Conservation (phyloP, 2,113 vertebrate genomes). For the Gambusia affinis region DNA sequence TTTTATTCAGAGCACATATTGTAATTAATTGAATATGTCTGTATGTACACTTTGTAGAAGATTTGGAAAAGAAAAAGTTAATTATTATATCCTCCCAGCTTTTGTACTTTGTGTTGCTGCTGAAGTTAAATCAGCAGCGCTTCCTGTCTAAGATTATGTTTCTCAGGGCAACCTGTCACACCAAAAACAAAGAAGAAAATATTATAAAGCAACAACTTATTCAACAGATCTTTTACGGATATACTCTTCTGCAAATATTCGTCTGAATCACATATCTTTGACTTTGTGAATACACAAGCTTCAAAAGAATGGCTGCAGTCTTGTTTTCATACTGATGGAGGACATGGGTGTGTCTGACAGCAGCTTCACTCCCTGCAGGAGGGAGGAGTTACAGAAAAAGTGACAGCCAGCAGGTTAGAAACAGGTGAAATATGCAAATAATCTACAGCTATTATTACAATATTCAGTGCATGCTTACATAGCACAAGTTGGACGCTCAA, state of each 20-base stretch:
- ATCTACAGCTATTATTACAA: neutral
- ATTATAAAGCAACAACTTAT: too few relatives aligned
- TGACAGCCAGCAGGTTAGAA: neutral
- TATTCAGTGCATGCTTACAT: too few relatives aligned
- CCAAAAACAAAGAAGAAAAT: neutral
- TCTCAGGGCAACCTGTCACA: neutral
- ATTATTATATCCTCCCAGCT: neutral
- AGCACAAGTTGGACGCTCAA: neutral
- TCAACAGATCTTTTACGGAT: neutral
- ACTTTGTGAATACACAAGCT: neutral
- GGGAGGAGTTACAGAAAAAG: neutral
- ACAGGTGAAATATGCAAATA: neutral
- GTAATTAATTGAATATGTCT: neutral
- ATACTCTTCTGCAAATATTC: neutral
- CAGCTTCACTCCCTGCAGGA: neutral
- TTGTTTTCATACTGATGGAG: neutral
- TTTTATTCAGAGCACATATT: neutral
- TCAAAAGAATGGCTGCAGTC: neutral
- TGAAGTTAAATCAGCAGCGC: neutral
- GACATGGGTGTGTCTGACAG: neutral
- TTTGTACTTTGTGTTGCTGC: neutral
- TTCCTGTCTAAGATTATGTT: neutral
- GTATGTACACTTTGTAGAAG: neutral
- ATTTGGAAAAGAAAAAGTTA: neutral
- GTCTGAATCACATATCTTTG: neutral